These are phyloP conservation scores for Tipula helvola DNA, from an alignment of 2,888 invertebrate genomes.

Conservation along the genomic window DNA sequence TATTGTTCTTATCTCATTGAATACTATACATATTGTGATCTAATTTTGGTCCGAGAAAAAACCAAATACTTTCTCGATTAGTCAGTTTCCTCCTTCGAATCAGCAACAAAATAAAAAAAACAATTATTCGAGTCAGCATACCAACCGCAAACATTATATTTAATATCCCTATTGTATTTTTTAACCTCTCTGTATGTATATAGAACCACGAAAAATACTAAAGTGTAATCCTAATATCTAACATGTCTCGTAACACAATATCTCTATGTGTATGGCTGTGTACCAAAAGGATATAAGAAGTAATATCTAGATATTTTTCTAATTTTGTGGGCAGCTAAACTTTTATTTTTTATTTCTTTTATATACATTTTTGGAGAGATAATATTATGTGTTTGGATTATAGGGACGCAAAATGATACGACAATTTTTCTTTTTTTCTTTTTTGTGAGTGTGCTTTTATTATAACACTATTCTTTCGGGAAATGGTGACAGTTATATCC, in stretches of 20 bases:
- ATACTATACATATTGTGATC: not conserved
- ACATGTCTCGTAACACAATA: not conserved
- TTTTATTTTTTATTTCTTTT: slow-evolving; percentile 4
- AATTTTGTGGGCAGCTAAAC: slow-evolving; percentile 8
- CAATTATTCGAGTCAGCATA: slow-evolving; percentile 4
- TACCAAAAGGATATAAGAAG: not conserved
- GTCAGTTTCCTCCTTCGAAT: not conserved
- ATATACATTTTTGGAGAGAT: not conserved
- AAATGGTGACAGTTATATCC: slow-evolving; percentile 8
- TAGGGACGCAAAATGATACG: not conserved
- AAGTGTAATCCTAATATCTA: not conserved
- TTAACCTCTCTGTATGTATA: not conserved
- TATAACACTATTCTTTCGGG: slow-evolving; percentile 7
- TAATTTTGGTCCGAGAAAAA: not conserved
- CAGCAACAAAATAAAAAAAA: not conserved
- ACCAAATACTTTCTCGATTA: not conserved
- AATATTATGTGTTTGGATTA: slow-evolving; percentile 4
- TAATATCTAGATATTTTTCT: not conserved
- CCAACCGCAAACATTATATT: not conserved
- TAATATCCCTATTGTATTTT: not conserved
- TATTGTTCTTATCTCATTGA: not conserved
- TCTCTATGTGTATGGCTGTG: not conserved
- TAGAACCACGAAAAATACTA: not conserved
- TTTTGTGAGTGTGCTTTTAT: not conserved
- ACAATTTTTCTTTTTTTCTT: not conserved